These are phyloP conservation scores for Acromyrmex charruanus DNA, from an alignment of 1,140 invertebrate genomes.

Conservation along the genomic window DNA sequence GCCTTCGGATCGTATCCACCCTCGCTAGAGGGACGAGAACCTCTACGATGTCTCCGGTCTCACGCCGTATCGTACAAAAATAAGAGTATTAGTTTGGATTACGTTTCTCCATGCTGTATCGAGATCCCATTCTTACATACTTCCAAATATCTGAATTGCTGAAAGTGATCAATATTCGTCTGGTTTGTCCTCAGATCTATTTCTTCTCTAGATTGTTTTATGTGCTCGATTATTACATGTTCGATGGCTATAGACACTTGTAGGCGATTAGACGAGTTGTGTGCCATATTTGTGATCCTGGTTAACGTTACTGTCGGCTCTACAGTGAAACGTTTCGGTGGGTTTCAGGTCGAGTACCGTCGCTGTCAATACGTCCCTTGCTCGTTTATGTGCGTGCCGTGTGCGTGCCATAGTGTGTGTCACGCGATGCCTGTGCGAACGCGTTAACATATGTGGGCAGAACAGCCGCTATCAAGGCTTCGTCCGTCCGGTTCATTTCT, in stretches of 20 bases:
- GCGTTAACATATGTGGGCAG: slow-evolving; percentile 74
- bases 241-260: not conserved
- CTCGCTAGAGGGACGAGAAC: slow-evolving; percentile 51
- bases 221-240: not conserved
- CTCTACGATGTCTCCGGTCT: slow-evolving; percentile 9
- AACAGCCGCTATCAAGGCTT: slow-evolving; percentile 71
- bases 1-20: slow-evolving; percentile 67
- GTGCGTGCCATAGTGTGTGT: slow-evolving; percentile 63
- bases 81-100: slow-evolving; percentile 23
- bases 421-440: slow-evolving; percentile 68
- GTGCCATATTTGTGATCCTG: slow-evolving; percentile 13
- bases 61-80: slow-evolving; percentile 21
- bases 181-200: not conserved
- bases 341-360: slow-evolving; percentile 54
- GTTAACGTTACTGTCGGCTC: slow-evolving; percentile 50
- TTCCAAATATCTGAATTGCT: not conserved
- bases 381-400: slow-evolving; percentile 67
- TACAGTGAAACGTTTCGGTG: slow-evolving; percentile 45
- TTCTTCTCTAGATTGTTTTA: not conserved
- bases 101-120: not conserved
- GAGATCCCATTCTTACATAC: not conserved
- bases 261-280: not conserved
- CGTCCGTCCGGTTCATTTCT: slow-evolving; percentile 71
- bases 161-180: not conserved
- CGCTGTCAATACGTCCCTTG: slow-evolving; percentile 62